phyloP scores from a whole-genome alignment of 2,888 invertebrate genomes.

The Drosophila buzzatii region DNA sequence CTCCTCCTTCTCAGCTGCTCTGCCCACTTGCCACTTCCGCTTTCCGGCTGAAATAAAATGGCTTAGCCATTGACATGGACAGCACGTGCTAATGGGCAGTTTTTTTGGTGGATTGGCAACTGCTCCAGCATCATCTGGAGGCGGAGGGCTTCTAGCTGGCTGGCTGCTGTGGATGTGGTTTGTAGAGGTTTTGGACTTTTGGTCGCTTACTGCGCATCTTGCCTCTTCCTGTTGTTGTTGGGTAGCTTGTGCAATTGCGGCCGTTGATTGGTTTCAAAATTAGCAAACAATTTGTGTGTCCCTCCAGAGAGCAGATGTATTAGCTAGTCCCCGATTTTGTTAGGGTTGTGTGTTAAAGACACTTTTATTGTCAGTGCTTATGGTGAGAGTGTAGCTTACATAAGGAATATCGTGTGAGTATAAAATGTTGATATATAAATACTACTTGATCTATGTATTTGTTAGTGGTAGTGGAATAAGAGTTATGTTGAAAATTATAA shows the following conservation, averaged over 20 bases:
- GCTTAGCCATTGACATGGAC: constrained; percentile 69
- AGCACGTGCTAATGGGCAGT: constrained; percentile 76
- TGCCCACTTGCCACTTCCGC: constrained; percentile 8
- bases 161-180: constrained; percentile 1
- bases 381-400: neutral
- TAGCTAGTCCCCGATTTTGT: constrained; percentile 1
- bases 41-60: too few species aligned
- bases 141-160: neutral
- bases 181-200: constrained; percentile 6
- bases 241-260: constrained; percentile 27
- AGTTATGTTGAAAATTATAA: neutral
- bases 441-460: neutral
- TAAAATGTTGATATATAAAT: too few species aligned
- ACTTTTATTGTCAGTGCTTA: neutral
- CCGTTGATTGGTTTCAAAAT: constrained; percentile 47
- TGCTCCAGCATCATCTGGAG: constrained; percentile 1
- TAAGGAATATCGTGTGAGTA: neutral
- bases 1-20: neutral
- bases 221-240: neutral
- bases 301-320: constrained; percentile 32
- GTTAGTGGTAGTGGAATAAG: neutral
- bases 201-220: constrained; percentile 18
- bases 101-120: constrained; percentile 44
- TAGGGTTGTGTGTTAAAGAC: neutral
- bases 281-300: constrained; percentile 53